Evolutionary conservation across 2,797 vertebrate species (phyloP), one percentile per base, ranked within the genome.

Genomic region (Mionectes olivaceus): DNA sequence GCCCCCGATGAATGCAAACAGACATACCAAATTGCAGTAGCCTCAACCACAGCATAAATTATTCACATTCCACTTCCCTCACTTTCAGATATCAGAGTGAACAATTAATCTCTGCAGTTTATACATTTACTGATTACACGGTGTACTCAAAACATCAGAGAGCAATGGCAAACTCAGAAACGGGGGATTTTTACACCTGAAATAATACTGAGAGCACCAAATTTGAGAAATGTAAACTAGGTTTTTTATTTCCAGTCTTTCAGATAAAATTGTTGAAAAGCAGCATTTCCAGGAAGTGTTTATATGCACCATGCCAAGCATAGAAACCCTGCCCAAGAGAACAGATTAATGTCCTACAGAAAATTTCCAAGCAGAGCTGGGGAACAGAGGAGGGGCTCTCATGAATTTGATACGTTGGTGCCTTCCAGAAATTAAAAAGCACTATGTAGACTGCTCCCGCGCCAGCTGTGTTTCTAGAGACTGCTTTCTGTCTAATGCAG

Each of bases 261-360:
- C 64, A 61, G 50, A 80, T 14, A 25, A 85, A 83, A 74, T 74
- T 68, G 19, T 73, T 90, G 64, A 92, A 94, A 95, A 90, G 78
- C 52, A 53, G 33, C 23, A 67, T 80, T 97, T 94, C 90, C 83
- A 92, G 81, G 80, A 90, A 93, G 49, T 35, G 28, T 73, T 85
- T 82, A 43, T 11, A 10, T 44, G 52, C 27, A 64, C 19, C 30
- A 32, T 61, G 56, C 57, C 71, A 80, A 87, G 30, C 33, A 52
- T 5, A 85, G 73, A 92, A 87, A 33, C 18, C 13, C 23, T 89
- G 13, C 50, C 32, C 85, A 77, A 55, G 47, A 93, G 33, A 74
- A 81, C 23, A 78, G 76, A 71, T 89, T 64, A 85, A 84, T 19
- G 43, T 47, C 64, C 52, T 68, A 80, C 52, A 89, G 46, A 63